Evolutionary conservation across 2,113 vertebrate species (phyloP).

Genomic region (Odobenus rosmarus): DNA sequence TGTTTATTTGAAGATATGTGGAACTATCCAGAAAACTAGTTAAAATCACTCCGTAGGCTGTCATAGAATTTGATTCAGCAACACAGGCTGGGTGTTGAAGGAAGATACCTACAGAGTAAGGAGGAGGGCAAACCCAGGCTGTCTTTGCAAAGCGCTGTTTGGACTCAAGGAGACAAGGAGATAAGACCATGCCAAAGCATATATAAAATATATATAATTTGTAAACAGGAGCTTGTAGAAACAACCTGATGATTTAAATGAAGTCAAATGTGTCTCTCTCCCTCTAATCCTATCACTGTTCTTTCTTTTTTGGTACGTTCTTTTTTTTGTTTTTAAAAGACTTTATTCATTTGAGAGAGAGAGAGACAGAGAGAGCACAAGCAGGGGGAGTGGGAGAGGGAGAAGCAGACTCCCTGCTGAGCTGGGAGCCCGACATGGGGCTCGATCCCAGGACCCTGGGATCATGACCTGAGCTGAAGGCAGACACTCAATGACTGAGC

Average conservation of each 20-base stretch:
- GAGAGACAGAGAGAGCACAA: no score
- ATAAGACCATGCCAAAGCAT: not conserved
- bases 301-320: no score
- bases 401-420: no score
- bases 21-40: not conserved
- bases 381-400: no score
- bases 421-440: no score
- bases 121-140: not conserved
- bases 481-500: no score
- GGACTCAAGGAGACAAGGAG: not conserved
- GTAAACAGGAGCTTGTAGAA: not conserved
- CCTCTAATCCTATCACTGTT: not conserved
- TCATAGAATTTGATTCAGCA: not conserved
- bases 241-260: not conserved
- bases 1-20: not conserved
- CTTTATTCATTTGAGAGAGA: no score
- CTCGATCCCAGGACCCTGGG: no score
- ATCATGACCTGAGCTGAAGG: no score
- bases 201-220: not conserved
- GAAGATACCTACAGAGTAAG: not conserved
- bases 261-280: not conserved
- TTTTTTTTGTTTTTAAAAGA: no score
- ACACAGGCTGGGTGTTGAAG: not conserved
- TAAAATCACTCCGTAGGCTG: not conserved
- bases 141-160: not conserved